Base-by-base conservation (phyloP, 2,113 vertebrate genomes). In the Amblyornis subalaris region DNA sequence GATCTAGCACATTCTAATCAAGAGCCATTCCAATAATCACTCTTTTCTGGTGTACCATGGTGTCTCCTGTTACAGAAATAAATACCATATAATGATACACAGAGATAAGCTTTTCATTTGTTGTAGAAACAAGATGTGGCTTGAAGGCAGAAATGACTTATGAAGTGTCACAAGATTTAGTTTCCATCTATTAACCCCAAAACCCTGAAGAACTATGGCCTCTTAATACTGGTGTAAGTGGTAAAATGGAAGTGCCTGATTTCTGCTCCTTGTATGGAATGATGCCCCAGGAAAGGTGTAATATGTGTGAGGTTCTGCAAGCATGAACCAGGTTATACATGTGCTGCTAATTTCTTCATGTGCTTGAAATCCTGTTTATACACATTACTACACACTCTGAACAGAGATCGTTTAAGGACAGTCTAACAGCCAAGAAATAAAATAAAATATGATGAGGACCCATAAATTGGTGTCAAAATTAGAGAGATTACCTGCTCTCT, bases 401-500 rank as follows among this genome's bases (percentile, higher is more conserved):
- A 65, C 12, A 64, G 38, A 50, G 16, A 67, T 77, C 78, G 66
- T 62, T 75, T 88, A 72, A 66, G 40, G n/a, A 25, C n/a, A 21
- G 35, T 51, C 21, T 40, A 71, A 40, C 9, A 71, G 31, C 9
- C 65, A 71, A 73, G 31, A 76, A 82, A 75, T 53, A 36, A 55
- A 76, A 28, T 47, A n/a, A 70, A 87, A 40, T n/a, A 22, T 57
- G 25, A 45, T 12, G 13, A 91, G 13, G 25, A 89, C 24, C 28
- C 16, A 10, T 51, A 57, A 61, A 14, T n/a, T 82, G 11, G 10
- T 50, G 61, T 72, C 28, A 65, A 17, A 85, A 57, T 8, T 26
- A 4, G 53, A 78, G 45, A 42, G 35, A 60, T 40, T 82, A 16
- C 2, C 25, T 5, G 1, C 4, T 0, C 16, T 3, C 2, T 10